Evolutionary conservation across 2,113 vertebrate species (phyloP), one percentile per base, ranked within the genome.

Genomic region (Myodes glareolus): DNA sequence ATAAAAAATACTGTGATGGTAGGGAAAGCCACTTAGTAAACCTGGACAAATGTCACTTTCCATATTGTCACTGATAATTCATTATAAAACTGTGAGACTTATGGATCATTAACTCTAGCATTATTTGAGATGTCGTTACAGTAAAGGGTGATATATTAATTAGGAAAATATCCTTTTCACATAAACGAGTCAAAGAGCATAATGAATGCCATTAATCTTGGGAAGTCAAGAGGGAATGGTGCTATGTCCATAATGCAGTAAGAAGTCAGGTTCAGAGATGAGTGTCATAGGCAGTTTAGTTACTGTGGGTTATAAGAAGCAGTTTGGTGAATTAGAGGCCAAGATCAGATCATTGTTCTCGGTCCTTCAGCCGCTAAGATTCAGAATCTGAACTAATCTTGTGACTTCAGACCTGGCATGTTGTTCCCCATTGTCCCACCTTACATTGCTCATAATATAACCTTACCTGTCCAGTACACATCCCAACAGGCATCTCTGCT

Each of bases 151-250:
- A 88, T 10, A 3, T 70, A 47, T 80, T 93, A 93, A 80, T 95
- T 95, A 91, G 65, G 94, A 52, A 67, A 65, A 31, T 95, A 84
- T 92, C 78, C 78, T 93, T 94, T 90, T 72, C 88, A 80, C 7
- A 19, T 52, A 50, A 70, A 50, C 2, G 12, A 89, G 55, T 82
- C 42, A 68, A 50, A 87, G 14, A 36, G 19, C 9, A 42, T 86
- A 52, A 89, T 58, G 7, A 92, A 82, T 87, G 25, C 58, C 67
- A 52, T 96, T 63, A 68, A 80, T 80, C 68, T 85, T 92, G 42
- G 47, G 33, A 93, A 89, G 45, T 86, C 55, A 76, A 63, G 67
- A 82, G 87, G 70, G 14, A 82, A 65, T 67, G 67, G 25, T 11
- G 33, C 72, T 27, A 7, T 91, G 65, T 45, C 13, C 14, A 58